A percentile compares a stretch with the other conserved stretches of the same genome.
Conservation (phyloP, 2,888 invertebrate species). For the Encarsia formosa region DNA sequence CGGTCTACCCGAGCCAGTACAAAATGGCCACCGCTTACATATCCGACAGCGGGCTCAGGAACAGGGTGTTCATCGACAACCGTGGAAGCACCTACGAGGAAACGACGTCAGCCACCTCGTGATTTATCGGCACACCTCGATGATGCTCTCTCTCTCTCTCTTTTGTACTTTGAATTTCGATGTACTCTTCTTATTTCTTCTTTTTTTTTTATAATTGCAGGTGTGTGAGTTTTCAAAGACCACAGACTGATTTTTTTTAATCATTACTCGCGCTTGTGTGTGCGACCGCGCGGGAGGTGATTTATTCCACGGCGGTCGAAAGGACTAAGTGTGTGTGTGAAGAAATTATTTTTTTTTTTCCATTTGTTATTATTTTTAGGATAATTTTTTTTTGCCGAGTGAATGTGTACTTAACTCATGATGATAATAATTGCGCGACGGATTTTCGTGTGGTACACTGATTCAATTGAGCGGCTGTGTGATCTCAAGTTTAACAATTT, state of each 20-base stretch:
- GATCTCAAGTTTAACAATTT: not conserved
- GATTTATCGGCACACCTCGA: not conserved
- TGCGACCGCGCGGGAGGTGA: no score
- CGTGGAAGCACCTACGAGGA: conserved; percentile 19
- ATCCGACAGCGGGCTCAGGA: conserved; percentile 51
- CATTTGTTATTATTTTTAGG: no score
- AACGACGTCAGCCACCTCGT: not conserved
- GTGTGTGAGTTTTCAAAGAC: not conserved
- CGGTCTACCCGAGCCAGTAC: conserved; percentile 48
- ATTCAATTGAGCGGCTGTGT: no score
- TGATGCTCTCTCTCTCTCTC: not conserved
- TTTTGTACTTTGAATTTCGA: not conserved
- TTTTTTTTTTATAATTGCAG: not conserved
- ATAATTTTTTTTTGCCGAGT: no score
- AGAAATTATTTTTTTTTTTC: no score
- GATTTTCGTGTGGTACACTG: no score
- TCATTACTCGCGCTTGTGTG: not conserved
- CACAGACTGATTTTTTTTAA: not conserved
- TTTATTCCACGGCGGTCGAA: no score
- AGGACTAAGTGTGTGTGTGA: no score
- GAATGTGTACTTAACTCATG: no score
- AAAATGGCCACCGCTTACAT: conserved; percentile 55
- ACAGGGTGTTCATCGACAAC: conserved; percentile 54
- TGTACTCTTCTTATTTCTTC: not conserved
- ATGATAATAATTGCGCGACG: no score